Evolutionary conservation across 2,888 invertebrate species (phyloP).

Genomic region (Macropis europaea): DNA sequence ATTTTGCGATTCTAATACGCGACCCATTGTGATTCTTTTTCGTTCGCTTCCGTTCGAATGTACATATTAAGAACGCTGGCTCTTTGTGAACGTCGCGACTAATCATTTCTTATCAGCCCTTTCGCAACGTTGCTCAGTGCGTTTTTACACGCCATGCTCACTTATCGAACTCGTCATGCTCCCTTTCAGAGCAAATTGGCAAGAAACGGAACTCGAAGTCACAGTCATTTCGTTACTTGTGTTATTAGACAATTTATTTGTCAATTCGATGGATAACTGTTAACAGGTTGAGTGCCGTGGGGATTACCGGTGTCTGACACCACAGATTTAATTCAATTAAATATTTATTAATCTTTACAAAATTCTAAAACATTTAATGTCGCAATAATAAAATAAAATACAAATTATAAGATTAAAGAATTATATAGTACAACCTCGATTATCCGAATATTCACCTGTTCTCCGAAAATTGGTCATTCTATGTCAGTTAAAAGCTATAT

Average conservation of each 20-base stretch:
- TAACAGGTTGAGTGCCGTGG: too few species aligned
- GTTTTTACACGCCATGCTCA: conserved; percentile 19
- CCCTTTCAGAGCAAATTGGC: conserved; percentile 3
- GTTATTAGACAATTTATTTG: background rate
- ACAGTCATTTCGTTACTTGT: background rate
- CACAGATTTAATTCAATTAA: too few species aligned
- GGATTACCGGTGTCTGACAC: too few species aligned
- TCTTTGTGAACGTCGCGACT: background rate
- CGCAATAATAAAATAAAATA: too few species aligned
- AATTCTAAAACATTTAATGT: too few species aligned
- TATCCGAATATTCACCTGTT: too few species aligned
- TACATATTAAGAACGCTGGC: conserved; percentile 1
- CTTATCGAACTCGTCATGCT: conserved; percentile 27
- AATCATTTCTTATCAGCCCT: conserved; percentile 33
- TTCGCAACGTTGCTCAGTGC: background rate
- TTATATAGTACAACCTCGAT: too few species aligned
- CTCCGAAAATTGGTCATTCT: too few species aligned
- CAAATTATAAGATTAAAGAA: too few species aligned
- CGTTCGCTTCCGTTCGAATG: conserved; percentile 7
- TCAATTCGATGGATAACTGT: too few species aligned
- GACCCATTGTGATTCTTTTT: conserved; percentile 16
- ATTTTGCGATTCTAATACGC: background rate
- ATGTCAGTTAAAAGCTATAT: too few species aligned
- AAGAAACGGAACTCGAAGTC: background rate
- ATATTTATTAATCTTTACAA: too few species aligned